These are phyloP conservation scores for Scaptomyza pallida DNA, from an alignment of 1,140 invertebrate genomes.

Conservation along the genomic window DNA sequence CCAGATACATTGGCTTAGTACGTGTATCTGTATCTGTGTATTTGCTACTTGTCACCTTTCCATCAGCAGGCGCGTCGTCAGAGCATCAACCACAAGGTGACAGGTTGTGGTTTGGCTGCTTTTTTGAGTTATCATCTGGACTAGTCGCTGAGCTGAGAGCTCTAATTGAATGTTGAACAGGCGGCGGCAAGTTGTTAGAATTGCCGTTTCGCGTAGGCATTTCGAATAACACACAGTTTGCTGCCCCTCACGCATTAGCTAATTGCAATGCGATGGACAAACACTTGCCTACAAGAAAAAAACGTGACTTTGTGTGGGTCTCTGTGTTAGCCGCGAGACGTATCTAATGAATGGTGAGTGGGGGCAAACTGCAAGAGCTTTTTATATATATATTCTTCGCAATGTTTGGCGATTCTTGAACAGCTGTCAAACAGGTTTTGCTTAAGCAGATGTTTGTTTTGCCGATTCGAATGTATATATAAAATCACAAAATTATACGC, in stretches of 20 bases:
- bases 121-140: conserved; percentile 22
- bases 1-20: conserved; percentile 1
- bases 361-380: conserved; percentile 67
- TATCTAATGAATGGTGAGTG: conserved; percentile 71
- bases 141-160: conserved; percentile 18
- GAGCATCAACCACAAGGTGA: conserved; percentile 43
- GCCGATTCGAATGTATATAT: neutral
- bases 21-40: neutral
- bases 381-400: conserved; percentile 4
- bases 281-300: conserved; percentile 5
- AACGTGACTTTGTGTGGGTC: conserved; percentile 50
- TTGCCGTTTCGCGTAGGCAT: conserved; percentile 42
- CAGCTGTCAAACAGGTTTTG: conserved; percentile 75
- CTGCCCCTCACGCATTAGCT: conserved; percentile 51
- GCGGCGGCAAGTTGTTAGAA: conserved; percentile 25
- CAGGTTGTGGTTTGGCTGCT: conserved; percentile 41
- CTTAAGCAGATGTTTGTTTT: conserved; percentile 61
- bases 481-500: neutral
- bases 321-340: conserved; percentile 41
- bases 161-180: conserved; percentile 22
- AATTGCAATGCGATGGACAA: conserved; percentile 53
- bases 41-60: conserved; percentile 19
- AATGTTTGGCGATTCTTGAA: conserved; percentile 36
- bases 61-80: conserved; percentile 16
- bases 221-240: conserved; percentile 30